Conservation (phyloP, 35 echinoderm and acorn worm genomes). For the Apostichopus japonicus region DNA sequence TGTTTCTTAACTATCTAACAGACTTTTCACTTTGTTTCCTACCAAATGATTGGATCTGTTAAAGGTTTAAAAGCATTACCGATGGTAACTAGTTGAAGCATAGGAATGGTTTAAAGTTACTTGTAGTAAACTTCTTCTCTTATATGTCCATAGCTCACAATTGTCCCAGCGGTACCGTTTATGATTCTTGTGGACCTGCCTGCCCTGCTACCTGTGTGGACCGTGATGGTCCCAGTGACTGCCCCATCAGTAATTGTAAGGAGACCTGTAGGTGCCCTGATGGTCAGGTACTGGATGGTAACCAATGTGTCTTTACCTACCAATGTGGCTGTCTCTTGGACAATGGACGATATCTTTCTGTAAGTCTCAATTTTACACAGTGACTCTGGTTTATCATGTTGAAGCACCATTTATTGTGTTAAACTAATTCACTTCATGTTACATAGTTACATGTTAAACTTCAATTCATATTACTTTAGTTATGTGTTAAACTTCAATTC, state of each 20-base stretch:
- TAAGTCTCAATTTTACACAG: neutral
- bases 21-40: too few relatives aligned
- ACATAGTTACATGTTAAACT: too few relatives aligned
- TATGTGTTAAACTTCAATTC: too few relatives aligned
- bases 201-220: constrained; percentile 58
- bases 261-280: constrained; percentile 47
- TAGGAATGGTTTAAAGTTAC: too few relatives aligned
- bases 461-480: too few relatives aligned
- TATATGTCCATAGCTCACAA: neutral
- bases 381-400: too few relatives aligned
- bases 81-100: too few relatives aligned
- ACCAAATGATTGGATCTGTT: too few relatives aligned
- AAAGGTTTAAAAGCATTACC: too few relatives aligned
- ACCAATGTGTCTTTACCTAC: constrained; percentile 43
- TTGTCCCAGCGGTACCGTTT: constrained; percentile 32
- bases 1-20: too few relatives aligned
- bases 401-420: too few relatives aligned
- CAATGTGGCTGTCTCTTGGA: constrained; percentile 61
- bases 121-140: neutral
- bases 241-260: constrained; percentile 7
- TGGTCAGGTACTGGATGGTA: constrained; percentile 53
- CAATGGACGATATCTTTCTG: constrained; percentile 30
- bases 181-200: constrained; percentile 31
- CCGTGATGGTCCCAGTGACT: constrained; percentile 9
- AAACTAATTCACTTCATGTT: too few relatives aligned